Evolutionary conservation across 1,140 invertebrate genomes (phyloP).

Genomic region (Ectropis grisescens): DNA sequence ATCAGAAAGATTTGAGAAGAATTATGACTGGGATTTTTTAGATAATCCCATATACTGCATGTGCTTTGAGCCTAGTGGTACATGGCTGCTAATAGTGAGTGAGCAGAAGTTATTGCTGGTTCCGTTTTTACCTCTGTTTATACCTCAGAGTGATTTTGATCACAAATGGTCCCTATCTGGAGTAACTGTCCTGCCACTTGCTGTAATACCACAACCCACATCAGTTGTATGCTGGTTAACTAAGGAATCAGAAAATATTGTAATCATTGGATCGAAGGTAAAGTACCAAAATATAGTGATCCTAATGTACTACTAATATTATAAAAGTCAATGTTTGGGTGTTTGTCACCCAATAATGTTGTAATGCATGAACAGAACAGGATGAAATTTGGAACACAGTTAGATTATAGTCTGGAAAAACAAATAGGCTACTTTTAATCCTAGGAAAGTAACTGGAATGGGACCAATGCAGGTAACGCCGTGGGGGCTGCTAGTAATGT

Average conservation of each 20-base stretch:
- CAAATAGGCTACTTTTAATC: too few species aligned
- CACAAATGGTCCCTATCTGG: slow-evolving; percentile 54
- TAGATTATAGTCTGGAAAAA: too few species aligned
- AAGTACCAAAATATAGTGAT: too few species aligned
- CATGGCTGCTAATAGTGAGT: slow-evolving; percentile 55
- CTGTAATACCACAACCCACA: slow-evolving; percentile 33
- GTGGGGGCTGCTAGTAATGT: too few species aligned
- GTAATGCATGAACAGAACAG: too few species aligned
- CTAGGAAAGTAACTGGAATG: too few species aligned
- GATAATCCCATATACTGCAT: slow-evolving; percentile 57
- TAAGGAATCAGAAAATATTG: slow-evolving; percentile 54
- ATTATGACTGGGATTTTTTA: slow-evolving; percentile 56
- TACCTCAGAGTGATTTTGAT: slow-evolving; percentile 51
- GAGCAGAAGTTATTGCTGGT: slow-evolving; percentile 51
- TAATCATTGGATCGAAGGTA: slow-evolving; percentile 57
- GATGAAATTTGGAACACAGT: too few species aligned
- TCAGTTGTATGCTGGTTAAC: slow-evolving; percentile 58
- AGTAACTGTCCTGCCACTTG: slow-evolving; percentile 48
- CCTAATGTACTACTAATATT: too few species aligned
- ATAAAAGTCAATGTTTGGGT: too few species aligned
- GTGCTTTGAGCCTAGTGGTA: slow-evolving; percentile 61
- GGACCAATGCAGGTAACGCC: too few species aligned
- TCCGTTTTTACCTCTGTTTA: slow-evolving; percentile 50
- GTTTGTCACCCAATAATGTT: too few species aligned
- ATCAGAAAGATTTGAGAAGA: slow-evolving; percentile 39